Conservation (phyloP, 1,140 invertebrate genomes). For the Drosophila funebris region DNA sequence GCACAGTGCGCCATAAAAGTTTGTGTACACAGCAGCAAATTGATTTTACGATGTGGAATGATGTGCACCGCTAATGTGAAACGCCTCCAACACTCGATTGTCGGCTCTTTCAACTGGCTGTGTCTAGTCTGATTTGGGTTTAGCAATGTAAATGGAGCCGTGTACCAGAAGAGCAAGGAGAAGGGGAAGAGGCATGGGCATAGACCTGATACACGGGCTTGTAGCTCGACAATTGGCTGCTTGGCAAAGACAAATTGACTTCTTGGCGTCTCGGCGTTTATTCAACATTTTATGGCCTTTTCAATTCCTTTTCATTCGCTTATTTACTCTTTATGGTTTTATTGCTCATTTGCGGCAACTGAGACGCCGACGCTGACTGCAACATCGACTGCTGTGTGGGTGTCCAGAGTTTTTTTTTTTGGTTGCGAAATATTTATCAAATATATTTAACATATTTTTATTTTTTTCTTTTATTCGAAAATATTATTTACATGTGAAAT, state of each 20-base stretch:
- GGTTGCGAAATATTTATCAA: not conserved
- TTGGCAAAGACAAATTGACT: slow-evolving; percentile 22
- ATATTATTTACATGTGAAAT: slow-evolving; percentile 42
- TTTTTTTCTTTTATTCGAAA: not conserved
- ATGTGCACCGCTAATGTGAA: slow-evolving; percentile 29
- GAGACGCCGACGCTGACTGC: too few relatives aligned
- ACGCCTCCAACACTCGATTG: not conserved
- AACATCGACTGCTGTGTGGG: not conserved
- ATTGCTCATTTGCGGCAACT: slow-evolving; percentile 17
- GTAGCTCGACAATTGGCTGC: not conserved
- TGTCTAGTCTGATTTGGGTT: slow-evolving; percentile 7
- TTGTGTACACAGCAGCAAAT: slow-evolving; percentile 47
- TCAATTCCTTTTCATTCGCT: slow-evolving; percentile 10
- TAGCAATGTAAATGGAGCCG: not conserved
- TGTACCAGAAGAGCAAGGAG: not conserved
- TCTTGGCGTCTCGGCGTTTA: slow-evolving; percentile 25
- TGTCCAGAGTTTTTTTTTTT: slow-evolving; percentile 6
- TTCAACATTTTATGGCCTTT: slow-evolving; percentile 33
- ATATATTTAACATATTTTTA: not conserved
- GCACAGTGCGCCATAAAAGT: slow-evolving; percentile 45
- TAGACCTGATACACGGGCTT: not conserved
- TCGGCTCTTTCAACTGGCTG: slow-evolving; percentile 19
- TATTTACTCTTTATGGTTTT: slow-evolving; percentile 33
- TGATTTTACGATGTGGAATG: slow-evolving; percentile 44
- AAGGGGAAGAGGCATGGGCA: not conserved